Percentiles rank a stretch among this genome's conserved stretches.
Conservation (phyloP, 2,888 invertebrate genomes). For the Platerodrilus igneus region DNA sequence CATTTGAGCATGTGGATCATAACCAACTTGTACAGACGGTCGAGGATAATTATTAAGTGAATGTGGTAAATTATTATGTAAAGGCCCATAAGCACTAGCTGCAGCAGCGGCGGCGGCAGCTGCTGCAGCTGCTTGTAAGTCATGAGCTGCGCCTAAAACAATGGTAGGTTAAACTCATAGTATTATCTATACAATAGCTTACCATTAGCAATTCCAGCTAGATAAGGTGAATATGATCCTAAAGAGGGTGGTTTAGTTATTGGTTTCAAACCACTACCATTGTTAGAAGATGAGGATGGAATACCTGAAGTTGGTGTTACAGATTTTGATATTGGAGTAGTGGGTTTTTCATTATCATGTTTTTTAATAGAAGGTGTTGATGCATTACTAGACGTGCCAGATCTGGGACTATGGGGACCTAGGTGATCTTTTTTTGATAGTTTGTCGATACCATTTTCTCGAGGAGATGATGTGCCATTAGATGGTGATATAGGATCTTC, state of each 20-base stretch:
- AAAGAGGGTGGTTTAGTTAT: constrained; percentile 52
- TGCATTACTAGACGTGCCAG: constrained; percentile 84
- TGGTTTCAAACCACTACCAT: constrained; percentile 52
- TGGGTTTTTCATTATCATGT: constrained; percentile 78
- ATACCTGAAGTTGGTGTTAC: constrained; percentile 70
- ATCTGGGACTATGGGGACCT: constrained; percentile 69
- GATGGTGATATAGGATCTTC: constrained; percentile 85
- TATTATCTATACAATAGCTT: constrained; percentile 14
- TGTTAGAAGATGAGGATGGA: constrained; percentile 49
- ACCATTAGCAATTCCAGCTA: constrained; percentile 53
- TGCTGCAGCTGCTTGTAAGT: constrained; percentile 54
- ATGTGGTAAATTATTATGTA: constrained; percentile 61
- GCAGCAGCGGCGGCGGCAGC: constrained; percentile 50
- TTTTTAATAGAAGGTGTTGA: constrained; percentile 85
- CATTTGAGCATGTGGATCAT: constrained; percentile 65
- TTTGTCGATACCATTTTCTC: constrained; percentile 83
- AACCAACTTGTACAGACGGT: constrained; percentile 61
- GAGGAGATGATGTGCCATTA: constrained; percentile 81
- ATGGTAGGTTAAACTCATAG: constrained; percentile 40
- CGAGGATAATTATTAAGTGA: constrained; percentile 61
- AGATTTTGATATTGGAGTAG: constrained; percentile 86
- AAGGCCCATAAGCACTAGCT: constrained; percentile 53
- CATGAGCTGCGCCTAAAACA: constrained; percentile 51
- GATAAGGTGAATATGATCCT: constrained; percentile 60
- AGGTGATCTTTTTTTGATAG: constrained; percentile 71